These are phyloP conservation scores for Cyanoliseus patagonus DNA, from an alignment of 2,113 vertebrate genomes.

Conservation along the genomic window DNA sequence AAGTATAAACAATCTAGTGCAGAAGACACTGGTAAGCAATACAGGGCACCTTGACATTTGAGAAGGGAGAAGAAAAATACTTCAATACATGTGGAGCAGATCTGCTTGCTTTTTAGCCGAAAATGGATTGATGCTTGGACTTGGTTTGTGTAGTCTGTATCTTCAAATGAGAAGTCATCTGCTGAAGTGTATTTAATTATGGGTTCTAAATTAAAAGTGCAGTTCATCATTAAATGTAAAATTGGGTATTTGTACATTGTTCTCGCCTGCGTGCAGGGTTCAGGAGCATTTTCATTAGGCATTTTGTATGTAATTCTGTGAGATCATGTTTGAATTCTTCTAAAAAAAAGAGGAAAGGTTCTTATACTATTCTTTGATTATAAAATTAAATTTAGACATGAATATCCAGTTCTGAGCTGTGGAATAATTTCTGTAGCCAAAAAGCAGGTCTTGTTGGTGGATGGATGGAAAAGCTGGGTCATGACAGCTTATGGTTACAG, in stretches of 20 bases:
- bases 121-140: neutral
- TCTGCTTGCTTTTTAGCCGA: neutral
- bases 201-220: neutral
- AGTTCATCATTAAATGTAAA: neutral
- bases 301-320: neutral
- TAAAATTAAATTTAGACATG: neutral
- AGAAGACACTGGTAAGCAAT: neutral
- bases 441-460: neutral
- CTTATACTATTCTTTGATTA: neutral
- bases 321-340: neutral
- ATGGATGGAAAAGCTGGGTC: neutral
- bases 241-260: neutral
- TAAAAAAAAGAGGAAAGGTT: neutral
- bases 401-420: neutral
- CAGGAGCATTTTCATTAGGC: neutral
- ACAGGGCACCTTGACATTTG: neutral
- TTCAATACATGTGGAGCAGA: neutral
- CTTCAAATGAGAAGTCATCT: neutral
- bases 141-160: neutral
- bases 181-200: neutral
- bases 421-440: neutral
- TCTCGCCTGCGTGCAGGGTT: neutral
- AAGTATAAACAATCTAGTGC: neutral
- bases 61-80: neutral
- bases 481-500: rapidly evolving